Conservation (phyloP, 2,797 vertebrate species). For the Sebastes itinus region DNA sequence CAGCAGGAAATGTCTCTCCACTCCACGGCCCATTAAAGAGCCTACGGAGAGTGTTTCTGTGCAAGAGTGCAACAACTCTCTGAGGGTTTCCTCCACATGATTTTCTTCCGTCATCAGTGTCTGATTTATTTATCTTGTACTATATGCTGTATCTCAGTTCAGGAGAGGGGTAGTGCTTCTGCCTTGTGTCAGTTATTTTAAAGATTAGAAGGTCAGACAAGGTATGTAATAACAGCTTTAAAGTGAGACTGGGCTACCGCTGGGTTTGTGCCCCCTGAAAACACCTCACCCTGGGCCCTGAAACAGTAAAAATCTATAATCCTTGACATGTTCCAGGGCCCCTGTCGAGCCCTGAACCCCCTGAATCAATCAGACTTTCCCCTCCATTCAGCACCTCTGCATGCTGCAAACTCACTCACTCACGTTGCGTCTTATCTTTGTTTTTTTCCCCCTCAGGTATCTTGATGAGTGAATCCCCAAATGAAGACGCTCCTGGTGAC, state of each 20-base stretch:
- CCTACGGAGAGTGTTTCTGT: conserved; percentile 49
- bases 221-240: neutral
- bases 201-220: neutral
- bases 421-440: conserved; percentile 8
- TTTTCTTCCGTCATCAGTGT: conserved; percentile 41
- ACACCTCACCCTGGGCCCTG: neutral
- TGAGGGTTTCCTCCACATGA: conserved; percentile 19
- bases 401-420: conserved; percentile 3
- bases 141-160: conserved; percentile 27
- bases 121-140: conserved; percentile 57
- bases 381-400: conserved; percentile 5
- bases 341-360: neutral
- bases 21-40: conserved; percentile 59
- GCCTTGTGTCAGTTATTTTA: neutral
- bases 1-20: conserved; percentile 53
- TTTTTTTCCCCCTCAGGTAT: conserved; percentile 29
- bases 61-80: conserved; percentile 49
- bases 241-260: neutral
- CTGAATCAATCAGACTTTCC: conserved; percentile 16
- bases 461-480: neutral
- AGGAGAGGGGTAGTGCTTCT: neutral
- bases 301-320: conserved; percentile 20
- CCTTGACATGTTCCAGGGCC: conserved; percentile 4
- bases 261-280: neutral
- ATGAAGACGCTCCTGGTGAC: conserved; percentile 9